Base-by-base conservation (phyloP, 1,140 invertebrate species). In the Zaprionus camerounensis region DNA sequence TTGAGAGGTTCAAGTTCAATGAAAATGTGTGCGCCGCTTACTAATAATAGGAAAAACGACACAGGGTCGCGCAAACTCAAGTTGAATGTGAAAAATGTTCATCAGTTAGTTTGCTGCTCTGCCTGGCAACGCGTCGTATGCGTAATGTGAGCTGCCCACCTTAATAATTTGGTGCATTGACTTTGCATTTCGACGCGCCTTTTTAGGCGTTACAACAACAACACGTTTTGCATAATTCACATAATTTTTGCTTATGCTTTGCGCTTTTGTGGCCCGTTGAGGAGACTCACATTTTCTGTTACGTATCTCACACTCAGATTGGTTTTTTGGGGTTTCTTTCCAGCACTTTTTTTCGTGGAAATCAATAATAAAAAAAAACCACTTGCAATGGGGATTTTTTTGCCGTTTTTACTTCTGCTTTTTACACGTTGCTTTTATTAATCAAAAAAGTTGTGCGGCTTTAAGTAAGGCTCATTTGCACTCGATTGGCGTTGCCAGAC, bases 171-270 rank as follows among this genome's bases (percentile, higher is more conserved):
- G 61, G 73, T 71, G 68, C 61, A 71, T 76, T 76, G 73, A 76
- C 73, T 74, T 63, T 51, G 57, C 58, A 58, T 69, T 70, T 41
- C 26, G 34, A 36, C 12, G 1, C 36, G 36, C 36, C 34, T 51
- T 62, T 31, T 31, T 56, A 68, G 66, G 34, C 71, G 70, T 76
- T 82, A 17, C 41, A 46, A 46, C n/a, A 44, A 41, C 78, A 76
- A 78, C 79, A 86, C 83, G 75, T 86, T 86, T 86, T 86, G 82
- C 82, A 86, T 86, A 86, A 82, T 87, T 72, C 80, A 80, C 82
- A 86, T 79, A 77, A 86, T 86, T 86, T 86, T 70, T 49, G 83
- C 82, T 86, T 86, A 82, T 66, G 80, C 76, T 56, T 70, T 63
- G 82, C 79, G 71, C 44, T 86, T 71, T 71, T 70, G 24, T 9